Evolutionary conservation across 2,113 vertebrate genomes (phyloP).

Genomic region (Saguinus midas): DNA sequence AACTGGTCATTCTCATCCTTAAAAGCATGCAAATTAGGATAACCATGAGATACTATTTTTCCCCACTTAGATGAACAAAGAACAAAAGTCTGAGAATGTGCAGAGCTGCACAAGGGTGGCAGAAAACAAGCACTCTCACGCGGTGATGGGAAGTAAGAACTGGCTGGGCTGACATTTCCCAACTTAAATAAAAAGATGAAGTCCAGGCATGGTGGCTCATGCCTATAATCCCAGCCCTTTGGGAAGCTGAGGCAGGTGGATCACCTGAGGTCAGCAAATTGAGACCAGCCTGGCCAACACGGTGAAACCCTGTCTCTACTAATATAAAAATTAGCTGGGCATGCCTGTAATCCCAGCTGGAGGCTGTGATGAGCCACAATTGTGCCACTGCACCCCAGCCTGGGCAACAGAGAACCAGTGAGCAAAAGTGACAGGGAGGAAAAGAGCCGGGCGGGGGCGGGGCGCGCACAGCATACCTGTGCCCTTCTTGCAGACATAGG

Average conservation of each 20-base stretch:
- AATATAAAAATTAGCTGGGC: too few species aligned
- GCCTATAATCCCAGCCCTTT: too few species aligned
- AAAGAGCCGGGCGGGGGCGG: too few species aligned
- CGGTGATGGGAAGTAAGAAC: not conserved
- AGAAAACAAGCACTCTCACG: not conserved
- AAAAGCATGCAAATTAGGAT: not conserved
- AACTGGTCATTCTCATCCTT: not conserved
- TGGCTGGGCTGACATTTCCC: not conserved
- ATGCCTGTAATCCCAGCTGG: too few species aligned
- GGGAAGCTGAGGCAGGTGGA: too few species aligned
- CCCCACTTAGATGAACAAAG: not conserved
- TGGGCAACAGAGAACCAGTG: too few species aligned
- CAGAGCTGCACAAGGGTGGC: not conserved
- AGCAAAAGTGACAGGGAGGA: not conserved
- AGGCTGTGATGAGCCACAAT: too few species aligned
- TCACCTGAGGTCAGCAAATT: too few species aligned
- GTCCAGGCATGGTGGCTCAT: too few species aligned
- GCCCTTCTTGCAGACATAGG: constrained; percentile 98
- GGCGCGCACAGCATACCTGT: constrained; percentile 86
- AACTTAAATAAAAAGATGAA: not conserved
- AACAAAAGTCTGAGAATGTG: not conserved
- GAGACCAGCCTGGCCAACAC: too few species aligned
- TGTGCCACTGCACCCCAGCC: too few species aligned
- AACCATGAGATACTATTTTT: not conserved
- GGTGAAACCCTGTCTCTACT: too few species aligned